phyloP scores from a whole-genome alignment of 2,888 invertebrate species.

The Choristoneura rosaceana region DNA sequence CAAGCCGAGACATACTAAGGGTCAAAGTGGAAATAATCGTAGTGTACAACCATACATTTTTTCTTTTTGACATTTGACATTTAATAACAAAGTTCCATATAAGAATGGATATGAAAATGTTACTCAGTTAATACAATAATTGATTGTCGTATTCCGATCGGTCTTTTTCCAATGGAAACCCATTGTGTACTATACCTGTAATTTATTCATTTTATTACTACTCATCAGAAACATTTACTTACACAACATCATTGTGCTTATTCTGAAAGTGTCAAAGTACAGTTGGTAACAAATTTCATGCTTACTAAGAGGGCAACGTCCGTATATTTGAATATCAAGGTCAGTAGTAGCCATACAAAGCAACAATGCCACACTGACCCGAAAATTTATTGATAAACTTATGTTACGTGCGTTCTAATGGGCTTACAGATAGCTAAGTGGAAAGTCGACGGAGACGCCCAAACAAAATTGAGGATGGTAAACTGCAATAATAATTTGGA shows the following conservation, averaged over 20 bases:
- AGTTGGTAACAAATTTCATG: constrained; percentile 12
- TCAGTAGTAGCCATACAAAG: constrained; percentile 31
- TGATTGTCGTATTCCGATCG: too few relatives aligned
- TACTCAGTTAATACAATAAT: too few relatives aligned
- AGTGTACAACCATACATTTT: too few relatives aligned
- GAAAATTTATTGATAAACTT: constrained; percentile 1
- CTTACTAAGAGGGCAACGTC: constrained; percentile 25
- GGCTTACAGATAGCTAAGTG: constrained; percentile 1
- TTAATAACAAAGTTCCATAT: too few relatives aligned
- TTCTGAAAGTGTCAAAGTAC: constrained; percentile 6
- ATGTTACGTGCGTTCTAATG: constrained; percentile 12
- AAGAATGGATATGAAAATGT: too few relatives aligned
- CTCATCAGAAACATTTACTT: neutral
- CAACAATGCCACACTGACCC: constrained; percentile 40
- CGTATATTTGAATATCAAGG: constrained; percentile 36
- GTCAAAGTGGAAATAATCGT: too few relatives aligned
- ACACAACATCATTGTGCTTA: neutral
- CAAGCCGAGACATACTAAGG: too few relatives aligned
- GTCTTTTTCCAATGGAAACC: too few relatives aligned
- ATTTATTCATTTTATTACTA: neutral
- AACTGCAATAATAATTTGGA: neutral
- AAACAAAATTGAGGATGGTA: neutral
- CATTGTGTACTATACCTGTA: too few relatives aligned
- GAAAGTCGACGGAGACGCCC: constrained; percentile 1
- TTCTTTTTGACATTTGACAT: too few relatives aligned